Evolutionary conservation across 92 coral and sea anemone species (phyloP).

Genomic region (Muricea muricata): DNA sequence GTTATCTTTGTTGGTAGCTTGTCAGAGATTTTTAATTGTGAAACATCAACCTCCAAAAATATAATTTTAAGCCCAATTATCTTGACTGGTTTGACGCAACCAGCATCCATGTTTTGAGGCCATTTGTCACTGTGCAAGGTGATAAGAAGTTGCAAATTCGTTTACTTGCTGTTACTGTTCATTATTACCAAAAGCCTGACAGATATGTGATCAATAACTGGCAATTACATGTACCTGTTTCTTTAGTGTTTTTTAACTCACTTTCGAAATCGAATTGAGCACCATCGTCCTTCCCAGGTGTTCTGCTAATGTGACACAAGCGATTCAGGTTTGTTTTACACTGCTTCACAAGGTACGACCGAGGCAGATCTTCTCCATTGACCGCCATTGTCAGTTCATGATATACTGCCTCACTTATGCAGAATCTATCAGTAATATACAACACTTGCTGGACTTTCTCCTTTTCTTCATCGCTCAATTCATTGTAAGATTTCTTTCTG

Average conservation of each 20-base stretch:
- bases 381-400: neutral
- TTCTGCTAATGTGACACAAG: neutral
- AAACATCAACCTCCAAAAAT: too few relatives aligned
- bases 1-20: too few relatives aligned
- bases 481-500: neutral
- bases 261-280: slow-evolving; percentile 16
- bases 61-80: too few relatives aligned
- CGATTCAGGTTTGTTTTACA: neutral
- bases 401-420: slow-evolving; percentile 40
- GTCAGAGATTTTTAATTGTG: too few relatives aligned
- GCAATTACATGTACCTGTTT: too few relatives aligned
- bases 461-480: slow-evolving; percentile 51
- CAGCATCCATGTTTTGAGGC: too few relatives aligned
- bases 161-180: too few relatives aligned
- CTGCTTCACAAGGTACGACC: neutral
- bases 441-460: slow-evolving; percentile 40
- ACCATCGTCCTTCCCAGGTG: neutral
- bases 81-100: too few relatives aligned
- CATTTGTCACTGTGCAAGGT: too few relatives aligned
- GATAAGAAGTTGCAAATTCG: too few relatives aligned
- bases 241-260: neutral
- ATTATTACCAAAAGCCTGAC: too few relatives aligned
- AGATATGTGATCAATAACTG: too few relatives aligned
- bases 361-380: neutral
- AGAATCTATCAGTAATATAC: slow-evolving; percentile 39